Percentiles rank a stretch among this genome's conserved stretches.
Evolutionary conservation across 2,888 invertebrate species (phyloP).

Genomic region (Tortrix viridana): DNA sequence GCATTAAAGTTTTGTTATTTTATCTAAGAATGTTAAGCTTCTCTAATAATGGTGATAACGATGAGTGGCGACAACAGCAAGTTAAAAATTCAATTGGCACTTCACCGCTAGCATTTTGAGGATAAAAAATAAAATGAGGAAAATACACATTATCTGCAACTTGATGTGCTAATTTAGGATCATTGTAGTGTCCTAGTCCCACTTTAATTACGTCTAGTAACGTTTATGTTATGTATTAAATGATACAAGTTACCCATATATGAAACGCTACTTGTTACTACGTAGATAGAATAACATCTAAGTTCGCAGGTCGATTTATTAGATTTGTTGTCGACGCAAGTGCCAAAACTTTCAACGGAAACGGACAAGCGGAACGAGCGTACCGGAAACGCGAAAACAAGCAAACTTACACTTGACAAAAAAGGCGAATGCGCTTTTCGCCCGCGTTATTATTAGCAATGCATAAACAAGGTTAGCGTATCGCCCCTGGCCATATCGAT

Average conservation of each 20-base stretch:
- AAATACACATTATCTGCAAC: no score
- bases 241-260: slow-evolving; percentile 9
- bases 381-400: slow-evolving; percentile 66
- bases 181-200: no score
- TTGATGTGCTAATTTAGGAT: no score
- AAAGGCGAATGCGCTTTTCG: slow-evolving; percentile 63
- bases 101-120: no score
- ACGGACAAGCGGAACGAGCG: slow-evolving; percentile 57
- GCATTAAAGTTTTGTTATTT: slow-evolving; percentile 31
- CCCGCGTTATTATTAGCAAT: slow-evolving; percentile 81
- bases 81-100: no score
- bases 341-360: slow-evolving; percentile 51
- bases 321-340: slow-evolving; percentile 32
- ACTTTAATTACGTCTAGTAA: no score
- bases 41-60: background rate
- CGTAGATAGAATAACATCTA: slow-evolving; percentile 31
- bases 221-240: background rate
- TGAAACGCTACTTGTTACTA: slow-evolving; percentile 19
- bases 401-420: slow-evolving; percentile 57
- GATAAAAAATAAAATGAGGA: no score
- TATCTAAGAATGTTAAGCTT: slow-evolving; percentile 44
- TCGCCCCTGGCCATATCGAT: slow-evolving; percentile 77
- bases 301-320: slow-evolving; percentile 35
- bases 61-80: no score
- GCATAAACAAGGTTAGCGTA: slow-evolving; percentile 80